These are phyloP conservation scores for Acridotheres tristis DNA, from an alignment of 2,797 vertebrate genomes.

Conservation along the genomic window DNA sequence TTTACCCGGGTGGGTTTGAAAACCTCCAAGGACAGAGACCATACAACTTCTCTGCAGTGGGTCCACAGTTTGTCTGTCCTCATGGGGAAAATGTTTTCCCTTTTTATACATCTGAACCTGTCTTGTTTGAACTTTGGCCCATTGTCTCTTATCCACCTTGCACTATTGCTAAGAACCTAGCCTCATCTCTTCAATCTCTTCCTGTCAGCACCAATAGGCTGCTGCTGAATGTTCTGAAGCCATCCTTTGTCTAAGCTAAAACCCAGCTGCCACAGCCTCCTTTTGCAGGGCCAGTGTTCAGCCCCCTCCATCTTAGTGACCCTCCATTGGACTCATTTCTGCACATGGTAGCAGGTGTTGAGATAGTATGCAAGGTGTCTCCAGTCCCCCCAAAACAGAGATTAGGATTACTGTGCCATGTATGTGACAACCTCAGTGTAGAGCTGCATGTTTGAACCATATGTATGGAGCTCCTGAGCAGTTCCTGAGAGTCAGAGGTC, in stretches of 20 bases:
- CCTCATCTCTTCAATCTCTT: background rate
- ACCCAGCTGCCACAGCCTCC: background rate
- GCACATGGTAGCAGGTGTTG: background rate
- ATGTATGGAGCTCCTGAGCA: background rate
- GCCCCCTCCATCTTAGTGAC: background rate
- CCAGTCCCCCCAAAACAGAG: background rate
- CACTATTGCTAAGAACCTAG: background rate
- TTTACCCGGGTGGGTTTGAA: background rate
- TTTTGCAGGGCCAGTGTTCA: background rate
- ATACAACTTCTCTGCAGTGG: background rate
- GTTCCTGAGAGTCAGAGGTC: background rate
- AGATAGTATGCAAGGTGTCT: background rate
- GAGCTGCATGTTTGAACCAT: background rate
- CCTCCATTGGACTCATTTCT: background rate
- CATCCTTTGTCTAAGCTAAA: background rate
- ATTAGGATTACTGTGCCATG: background rate
- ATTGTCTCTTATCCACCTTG: accelerated
- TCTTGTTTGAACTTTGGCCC: background rate
- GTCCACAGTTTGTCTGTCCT: background rate
- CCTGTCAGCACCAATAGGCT: accelerated
- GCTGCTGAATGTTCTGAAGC: background rate
- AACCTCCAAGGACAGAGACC: background rate
- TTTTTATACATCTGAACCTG: background rate
- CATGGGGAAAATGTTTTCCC: background rate
- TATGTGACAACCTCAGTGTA: background rate